phyloP scores from a whole-genome alignment of 2,797 vertebrate genomes.

The Spea hammondii region DNA sequence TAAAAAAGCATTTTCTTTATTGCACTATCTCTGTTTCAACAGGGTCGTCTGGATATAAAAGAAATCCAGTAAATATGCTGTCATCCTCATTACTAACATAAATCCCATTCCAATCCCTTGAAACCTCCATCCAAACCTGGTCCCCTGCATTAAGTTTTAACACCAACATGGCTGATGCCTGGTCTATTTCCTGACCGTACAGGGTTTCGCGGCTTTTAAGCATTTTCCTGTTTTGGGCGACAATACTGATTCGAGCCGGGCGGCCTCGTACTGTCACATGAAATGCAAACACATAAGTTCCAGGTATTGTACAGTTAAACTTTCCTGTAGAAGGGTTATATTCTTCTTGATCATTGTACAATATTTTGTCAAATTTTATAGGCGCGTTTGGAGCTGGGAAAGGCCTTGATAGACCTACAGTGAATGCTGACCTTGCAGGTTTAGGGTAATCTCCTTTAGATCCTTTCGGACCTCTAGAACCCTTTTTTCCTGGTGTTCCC shows the following conservation, averaged over 20 bases:
- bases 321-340: conserved; percentile 81
- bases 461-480: conserved; percentile 84
- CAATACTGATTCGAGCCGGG: conserved; percentile 82
- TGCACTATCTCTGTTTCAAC: conserved; percentile 53
- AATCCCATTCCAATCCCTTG: conserved; percentile 91
- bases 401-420: conserved; percentile 84
- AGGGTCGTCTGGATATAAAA: conserved; percentile 76
- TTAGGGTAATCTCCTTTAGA: conserved; percentile 68
- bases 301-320: conserved; percentile 84
- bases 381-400: conserved; percentile 87
- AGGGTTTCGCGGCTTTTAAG: conserved; percentile 86
- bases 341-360: conserved; percentile 85
- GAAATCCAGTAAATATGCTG: conserved; percentile 91
- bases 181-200: conserved; percentile 91
- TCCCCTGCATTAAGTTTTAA: conserved; percentile 80
- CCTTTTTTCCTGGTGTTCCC: conserved; percentile 83
- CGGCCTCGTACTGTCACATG: conserved; percentile 89
- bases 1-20: conserved; percentile 17
- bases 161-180: conserved; percentile 86
- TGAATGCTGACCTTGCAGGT: conserved; percentile 80
- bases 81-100: conserved; percentile 93
- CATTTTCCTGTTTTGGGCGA: conserved; percentile 79
- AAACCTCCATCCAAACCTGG: conserved; percentile 92
- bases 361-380: conserved; percentile 86
- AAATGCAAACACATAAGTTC: conserved; percentile 90